Evolutionary conservation across 30 jellyfish, hydroid and myxozoan species (phyloP).

Genomic region (Aurelia aurita complex sp. Pacific): DNA sequence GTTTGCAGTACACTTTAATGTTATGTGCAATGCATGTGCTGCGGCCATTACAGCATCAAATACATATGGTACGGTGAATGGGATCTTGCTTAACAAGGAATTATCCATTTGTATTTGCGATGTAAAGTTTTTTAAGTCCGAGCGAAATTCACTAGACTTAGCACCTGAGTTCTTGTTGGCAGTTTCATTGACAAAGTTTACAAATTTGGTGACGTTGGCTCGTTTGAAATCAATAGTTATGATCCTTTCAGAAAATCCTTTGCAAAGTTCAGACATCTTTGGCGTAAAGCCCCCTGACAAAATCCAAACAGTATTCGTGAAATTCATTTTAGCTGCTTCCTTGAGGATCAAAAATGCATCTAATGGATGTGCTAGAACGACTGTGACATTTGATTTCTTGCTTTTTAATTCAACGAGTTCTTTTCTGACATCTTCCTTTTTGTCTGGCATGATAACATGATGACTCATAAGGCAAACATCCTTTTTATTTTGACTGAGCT

Average conservation of each 20-base stretch:
- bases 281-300: conserved; percentile 34
- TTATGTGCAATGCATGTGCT: conserved; percentile 67
- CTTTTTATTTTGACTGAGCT: neutral
- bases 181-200: conserved; percentile 8
- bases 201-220: neutral
- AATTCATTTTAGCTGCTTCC: neutral
- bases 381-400: conserved; percentile 5
- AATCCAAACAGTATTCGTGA: conserved; percentile 46
- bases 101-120: neutral
- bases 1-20: conserved; percentile 8
- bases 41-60: conserved; percentile 79
- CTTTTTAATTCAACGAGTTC: conserved; percentile 4
- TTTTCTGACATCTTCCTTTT: conserved; percentile 1
- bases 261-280: neutral
- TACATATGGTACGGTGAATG: conserved; percentile 53
- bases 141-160: conserved; percentile 2
- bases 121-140: neutral
- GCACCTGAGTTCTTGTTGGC: neutral
- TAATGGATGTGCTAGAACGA: conserved; percentile 39
- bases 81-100: neutral
- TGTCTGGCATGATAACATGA: conserved; percentile 6
- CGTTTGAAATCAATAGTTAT: conserved; percentile 15
- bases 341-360: conserved; percentile 18
- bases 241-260: conserved; percentile 1
- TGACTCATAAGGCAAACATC: conserved; percentile 23